Evolutionary conservation across 2,797 vertebrate species (phyloP).

Genomic region (Pipistrellus pygmaeus): DNA sequence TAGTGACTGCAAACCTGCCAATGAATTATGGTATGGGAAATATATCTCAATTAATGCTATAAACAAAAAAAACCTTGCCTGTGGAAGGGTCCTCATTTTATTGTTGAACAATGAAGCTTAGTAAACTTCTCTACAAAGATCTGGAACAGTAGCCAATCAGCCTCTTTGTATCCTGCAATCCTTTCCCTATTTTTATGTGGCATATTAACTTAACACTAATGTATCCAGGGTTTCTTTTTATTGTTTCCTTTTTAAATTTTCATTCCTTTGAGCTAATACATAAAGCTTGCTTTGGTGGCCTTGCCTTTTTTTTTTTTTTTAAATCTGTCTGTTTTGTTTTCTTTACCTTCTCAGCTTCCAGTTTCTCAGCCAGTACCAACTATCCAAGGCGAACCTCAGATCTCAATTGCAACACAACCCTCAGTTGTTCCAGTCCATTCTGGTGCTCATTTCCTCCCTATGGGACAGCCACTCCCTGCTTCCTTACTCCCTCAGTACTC

Average conservation of each 20-base stretch:
- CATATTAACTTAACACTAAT: conserved; percentile 83
- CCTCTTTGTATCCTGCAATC: conserved; percentile 81
- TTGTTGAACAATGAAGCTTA: conserved; percentile 57
- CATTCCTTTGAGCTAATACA: conserved; percentile 86
- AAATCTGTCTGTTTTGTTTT: conserved; percentile 88
- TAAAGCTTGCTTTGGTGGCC: conserved; percentile 87
- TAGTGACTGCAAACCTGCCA: background rate
- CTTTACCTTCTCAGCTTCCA: conserved; percentile 92
- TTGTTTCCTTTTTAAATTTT: background rate
- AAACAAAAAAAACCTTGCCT: background rate
- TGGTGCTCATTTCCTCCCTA: conserved; percentile 87
- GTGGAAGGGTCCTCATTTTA: background rate
- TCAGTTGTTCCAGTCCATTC: conserved; percentile 88
- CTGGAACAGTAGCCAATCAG: conserved; percentile 67
- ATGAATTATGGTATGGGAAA: conserved; percentile 5
- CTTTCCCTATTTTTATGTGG: conserved; percentile 76
- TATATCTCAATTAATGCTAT: background rate
- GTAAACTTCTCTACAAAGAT: conserved; percentile 54
- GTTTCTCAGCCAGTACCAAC: conserved; percentile 89
- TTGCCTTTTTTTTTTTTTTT: conserved; percentile 77
- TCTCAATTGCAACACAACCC: conserved; percentile 89
- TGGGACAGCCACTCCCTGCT: conserved; percentile 87
- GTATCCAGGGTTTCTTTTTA: conserved; percentile 44
- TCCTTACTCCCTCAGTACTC: conserved; percentile 87
- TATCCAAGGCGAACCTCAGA: conserved; percentile 89